Evolutionary conservation across 2,113 vertebrate species (phyloP).

Genomic region (Ochotona princeps): DNA sequence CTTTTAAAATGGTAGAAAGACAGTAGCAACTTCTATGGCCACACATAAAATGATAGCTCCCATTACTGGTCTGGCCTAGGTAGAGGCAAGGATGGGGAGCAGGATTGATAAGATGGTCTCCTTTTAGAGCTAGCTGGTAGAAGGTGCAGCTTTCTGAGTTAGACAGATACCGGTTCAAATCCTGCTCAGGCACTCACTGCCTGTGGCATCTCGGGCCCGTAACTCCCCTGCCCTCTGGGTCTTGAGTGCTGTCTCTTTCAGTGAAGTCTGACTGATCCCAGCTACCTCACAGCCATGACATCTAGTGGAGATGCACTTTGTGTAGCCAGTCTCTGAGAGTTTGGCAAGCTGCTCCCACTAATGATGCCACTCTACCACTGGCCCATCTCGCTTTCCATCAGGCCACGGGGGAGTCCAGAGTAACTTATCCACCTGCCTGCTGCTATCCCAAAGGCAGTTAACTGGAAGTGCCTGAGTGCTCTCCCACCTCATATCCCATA

Average conservation of each 20-base stretch:
- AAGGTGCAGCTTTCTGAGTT: background rate
- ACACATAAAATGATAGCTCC: background rate
- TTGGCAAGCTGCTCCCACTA: fast-evolving
- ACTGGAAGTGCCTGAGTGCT: slow-evolving; percentile 5
- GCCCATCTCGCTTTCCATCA: background rate
- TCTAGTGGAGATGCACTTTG: background rate
- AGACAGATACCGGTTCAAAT: background rate
- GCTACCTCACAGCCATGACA: background rate
- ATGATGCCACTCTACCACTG: background rate
- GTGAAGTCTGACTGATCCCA: background rate
- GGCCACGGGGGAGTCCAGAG: background rate
- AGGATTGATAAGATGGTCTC: background rate
- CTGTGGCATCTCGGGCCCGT: background rate
- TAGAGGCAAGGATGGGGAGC: background rate
- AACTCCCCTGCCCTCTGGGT: background rate
- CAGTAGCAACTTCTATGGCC: background rate
- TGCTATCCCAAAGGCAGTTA: background rate
- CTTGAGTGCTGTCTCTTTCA: background rate
- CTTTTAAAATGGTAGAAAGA: slow-evolving; percentile 17
- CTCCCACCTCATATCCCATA: slow-evolving; percentile 39
- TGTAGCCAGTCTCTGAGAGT: background rate
- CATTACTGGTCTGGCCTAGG: background rate
- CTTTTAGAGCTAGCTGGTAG: background rate
- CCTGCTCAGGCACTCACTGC: background rate
- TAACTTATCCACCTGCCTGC: background rate